A percentile compares a stretch with the other conserved stretches of the same genome.
Evolutionary conservation across 2,113 vertebrate genomes (phyloP).

Genomic region (Loxodonta africana): DNA sequence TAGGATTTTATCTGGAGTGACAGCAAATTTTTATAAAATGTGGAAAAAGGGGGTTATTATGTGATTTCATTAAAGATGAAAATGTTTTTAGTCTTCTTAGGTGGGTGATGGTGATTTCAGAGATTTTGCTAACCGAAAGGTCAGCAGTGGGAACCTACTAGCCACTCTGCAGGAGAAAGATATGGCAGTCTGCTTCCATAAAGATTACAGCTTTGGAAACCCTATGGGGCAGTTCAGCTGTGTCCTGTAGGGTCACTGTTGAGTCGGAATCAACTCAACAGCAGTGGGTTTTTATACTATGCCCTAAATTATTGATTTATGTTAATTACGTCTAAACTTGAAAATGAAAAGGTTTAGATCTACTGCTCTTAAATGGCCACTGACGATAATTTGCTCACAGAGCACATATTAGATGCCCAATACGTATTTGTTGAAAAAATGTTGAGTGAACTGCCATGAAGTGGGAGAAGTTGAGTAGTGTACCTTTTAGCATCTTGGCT

Average conservation of each 20-base stretch:
- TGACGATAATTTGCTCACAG: not conserved
- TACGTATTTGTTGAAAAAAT: not conserved
- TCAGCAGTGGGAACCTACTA: not conserved
- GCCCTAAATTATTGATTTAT: not conserved
- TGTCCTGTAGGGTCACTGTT: not conserved
- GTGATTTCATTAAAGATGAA: constrained; percentile 17
- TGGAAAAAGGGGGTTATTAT: not conserved
- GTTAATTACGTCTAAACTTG: constrained; percentile 41
- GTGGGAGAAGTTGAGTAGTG: not conserved
- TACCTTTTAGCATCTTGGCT: not conserved
- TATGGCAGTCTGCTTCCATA: not conserved
- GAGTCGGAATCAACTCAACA: not conserved
- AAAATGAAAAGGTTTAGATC: constrained; percentile 18
- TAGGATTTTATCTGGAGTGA: constrained; percentile 43
- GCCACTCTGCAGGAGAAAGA: not conserved
- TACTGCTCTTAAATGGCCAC: not conserved
- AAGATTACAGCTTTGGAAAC: not conserved
- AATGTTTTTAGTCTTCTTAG: not conserved
- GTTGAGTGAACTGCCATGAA: not conserved
- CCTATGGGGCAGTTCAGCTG: not conserved
- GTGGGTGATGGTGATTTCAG: not conserved
- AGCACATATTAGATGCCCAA: not conserved
- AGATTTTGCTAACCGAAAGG: not conserved
- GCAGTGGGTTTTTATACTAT: not conserved
- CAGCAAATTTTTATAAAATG: constrained; percentile 52